Evolutionary conservation across 2,888 invertebrate genomes (phyloP).

Genomic region (Epistrophe grossulariae): DNA sequence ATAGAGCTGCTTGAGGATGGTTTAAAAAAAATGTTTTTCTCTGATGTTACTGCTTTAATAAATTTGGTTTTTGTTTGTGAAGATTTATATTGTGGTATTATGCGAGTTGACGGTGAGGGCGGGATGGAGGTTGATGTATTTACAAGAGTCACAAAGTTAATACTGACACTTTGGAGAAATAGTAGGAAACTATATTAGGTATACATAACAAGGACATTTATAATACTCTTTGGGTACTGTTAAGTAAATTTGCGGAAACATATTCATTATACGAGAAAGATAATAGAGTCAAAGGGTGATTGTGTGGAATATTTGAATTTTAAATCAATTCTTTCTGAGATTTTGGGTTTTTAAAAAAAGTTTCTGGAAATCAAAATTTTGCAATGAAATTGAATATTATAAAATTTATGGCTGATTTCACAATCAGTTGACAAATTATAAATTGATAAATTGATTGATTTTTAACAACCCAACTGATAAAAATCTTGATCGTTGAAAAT

Average conservation of each 20-base stretch:
- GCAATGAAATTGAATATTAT: too few species aligned
- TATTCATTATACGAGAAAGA: neutral
- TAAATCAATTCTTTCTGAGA: neutral
- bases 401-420: too few species aligned
- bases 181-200: neutral
- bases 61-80: conserved; percentile 25
- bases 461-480: too few species aligned
- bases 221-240: neutral
- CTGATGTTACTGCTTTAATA: conserved; percentile 17
- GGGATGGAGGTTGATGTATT: neutral
- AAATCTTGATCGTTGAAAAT: too few species aligned
- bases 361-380: too few species aligned
- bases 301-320: neutral
- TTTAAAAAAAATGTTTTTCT: neutral
- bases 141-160: conserved; percentile 7
- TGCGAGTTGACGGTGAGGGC: neutral
- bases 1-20: conserved; percentile 1
- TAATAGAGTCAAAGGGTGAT: neutral
- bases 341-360: too few species aligned
- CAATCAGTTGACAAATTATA: too few species aligned
- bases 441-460: too few species aligned
- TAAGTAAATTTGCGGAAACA: conserved; percentile 12
- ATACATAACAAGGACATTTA: neutral
- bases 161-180: neutral
- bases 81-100: conserved; percentile 37